Evolutionary conservation across 2,113 vertebrate species (phyloP).

Genomic region (Vimba vimba): DNA sequence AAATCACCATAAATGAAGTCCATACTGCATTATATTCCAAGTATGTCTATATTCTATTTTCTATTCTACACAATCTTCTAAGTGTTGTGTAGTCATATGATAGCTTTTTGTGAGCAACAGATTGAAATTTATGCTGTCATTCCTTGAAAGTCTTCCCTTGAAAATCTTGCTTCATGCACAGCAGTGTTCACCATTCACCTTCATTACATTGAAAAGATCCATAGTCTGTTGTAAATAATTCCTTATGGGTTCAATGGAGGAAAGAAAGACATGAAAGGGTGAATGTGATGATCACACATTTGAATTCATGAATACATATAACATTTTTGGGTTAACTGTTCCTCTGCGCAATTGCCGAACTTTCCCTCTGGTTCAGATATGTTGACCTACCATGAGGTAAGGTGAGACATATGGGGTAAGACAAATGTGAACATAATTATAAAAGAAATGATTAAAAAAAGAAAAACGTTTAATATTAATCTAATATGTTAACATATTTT

Average conservation of each 20-base stretch:
- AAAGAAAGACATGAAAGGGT: neutral
- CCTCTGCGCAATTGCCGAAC: neutral
- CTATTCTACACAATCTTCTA: neutral
- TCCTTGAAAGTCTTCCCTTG: neutral
- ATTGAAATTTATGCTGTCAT: neutral
- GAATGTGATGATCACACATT: neutral
- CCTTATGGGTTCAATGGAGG: neutral
- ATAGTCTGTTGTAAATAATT: neutral
- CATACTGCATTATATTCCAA: neutral
- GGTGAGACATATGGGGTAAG: neutral
- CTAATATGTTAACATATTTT: neutral
- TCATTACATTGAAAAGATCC: neutral
- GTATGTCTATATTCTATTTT: neutral
- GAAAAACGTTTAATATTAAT: neutral
- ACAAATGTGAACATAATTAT: neutral
- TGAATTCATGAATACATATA: neutral
- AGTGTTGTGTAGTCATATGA: neutral
- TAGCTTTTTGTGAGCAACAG: neutral
- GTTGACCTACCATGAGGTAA: neutral
- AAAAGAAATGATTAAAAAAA: too few relatives aligned
- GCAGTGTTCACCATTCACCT: neutral
- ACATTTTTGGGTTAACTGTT: neutral
- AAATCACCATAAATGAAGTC: neutral
- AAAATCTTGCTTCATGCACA: neutral
- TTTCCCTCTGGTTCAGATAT: neutral